Percentiles rank a stretch among this genome's conserved stretches.
Evolutionary conservation across 2,113 vertebrate species (phyloP).

Genomic region (Rostratula benghalensis): DNA sequence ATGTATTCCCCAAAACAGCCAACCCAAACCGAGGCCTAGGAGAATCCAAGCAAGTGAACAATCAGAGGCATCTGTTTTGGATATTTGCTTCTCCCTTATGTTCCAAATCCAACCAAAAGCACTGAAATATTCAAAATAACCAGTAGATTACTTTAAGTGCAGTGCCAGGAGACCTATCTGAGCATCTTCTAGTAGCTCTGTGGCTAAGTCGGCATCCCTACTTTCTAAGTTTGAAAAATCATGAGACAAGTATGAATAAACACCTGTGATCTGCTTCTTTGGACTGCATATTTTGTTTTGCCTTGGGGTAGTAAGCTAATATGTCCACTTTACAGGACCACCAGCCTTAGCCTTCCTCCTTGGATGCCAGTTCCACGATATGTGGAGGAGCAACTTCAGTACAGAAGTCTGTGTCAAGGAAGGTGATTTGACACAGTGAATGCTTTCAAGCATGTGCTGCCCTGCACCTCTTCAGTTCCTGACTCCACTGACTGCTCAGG

Average conservation of each 20-base stretch:
- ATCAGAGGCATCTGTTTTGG: background rate
- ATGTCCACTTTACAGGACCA: background rate
- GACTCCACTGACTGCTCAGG: background rate
- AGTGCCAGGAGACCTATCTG: background rate
- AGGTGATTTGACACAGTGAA: background rate
- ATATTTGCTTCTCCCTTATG: background rate
- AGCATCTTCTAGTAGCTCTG: background rate
- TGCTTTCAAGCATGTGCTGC: background rate
- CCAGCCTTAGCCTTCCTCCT: background rate
- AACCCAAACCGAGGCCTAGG: background rate
- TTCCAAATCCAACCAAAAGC: background rate
- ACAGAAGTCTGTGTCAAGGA: background rate
- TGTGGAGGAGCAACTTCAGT: background rate
- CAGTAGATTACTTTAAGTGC: background rate
- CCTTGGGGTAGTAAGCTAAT: background rate
- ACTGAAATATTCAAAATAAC: background rate
- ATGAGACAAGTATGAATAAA: background rate
- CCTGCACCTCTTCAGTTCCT: background rate
- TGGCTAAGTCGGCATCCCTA: background rate
- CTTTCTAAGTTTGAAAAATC: background rate
- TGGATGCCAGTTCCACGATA: background rate
- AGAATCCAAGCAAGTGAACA: background rate
- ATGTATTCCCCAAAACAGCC: background rate
- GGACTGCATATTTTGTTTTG: background rate
- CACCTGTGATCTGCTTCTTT: background rate